Conservation (phyloP, 2,888 invertebrate species). For the Margaritifera margaritifera region DNA sequence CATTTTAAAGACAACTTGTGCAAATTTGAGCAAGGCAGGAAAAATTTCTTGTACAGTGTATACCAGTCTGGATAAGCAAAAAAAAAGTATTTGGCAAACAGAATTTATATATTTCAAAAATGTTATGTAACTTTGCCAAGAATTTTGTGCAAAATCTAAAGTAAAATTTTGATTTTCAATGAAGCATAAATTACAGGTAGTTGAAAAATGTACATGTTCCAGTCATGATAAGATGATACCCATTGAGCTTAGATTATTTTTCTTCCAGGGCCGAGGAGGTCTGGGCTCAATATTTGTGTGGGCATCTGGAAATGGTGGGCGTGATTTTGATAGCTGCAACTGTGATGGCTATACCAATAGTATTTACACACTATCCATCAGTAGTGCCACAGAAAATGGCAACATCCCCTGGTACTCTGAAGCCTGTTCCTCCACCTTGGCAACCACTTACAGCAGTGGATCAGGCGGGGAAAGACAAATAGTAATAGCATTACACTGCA, state of each 20-base stretch:
- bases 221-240: no score
- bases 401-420: constrained; percentile 95
- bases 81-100: no score
- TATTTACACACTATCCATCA: constrained; percentile 98
- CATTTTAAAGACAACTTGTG: no score
- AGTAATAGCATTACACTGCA: constrained; percentile 59
- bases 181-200: no score
- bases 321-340: constrained; percentile 92
- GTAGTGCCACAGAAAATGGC: constrained; percentile 80
- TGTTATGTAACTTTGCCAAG: no score
- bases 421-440: constrained; percentile 97
- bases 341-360: constrained; percentile 99
- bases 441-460: constrained; percentile 98
- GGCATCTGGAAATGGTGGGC: constrained; percentile 98
- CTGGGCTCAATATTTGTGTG: constrained; percentile 98
- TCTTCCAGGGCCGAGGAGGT: constrained; percentile 86
- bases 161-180: no score
- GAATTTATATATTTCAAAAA: no score
- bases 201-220: no score
- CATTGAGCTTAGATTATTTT: neutral
- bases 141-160: no score
- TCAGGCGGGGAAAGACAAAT: constrained; percentile 81
- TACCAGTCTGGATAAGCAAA: no score
- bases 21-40: no score
- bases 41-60: no score